Evolutionary conservation across 1,140 invertebrate species (phyloP), one percentile per base, ranked within the genome.

Genomic region (Anastrepha obliqua): DNA sequence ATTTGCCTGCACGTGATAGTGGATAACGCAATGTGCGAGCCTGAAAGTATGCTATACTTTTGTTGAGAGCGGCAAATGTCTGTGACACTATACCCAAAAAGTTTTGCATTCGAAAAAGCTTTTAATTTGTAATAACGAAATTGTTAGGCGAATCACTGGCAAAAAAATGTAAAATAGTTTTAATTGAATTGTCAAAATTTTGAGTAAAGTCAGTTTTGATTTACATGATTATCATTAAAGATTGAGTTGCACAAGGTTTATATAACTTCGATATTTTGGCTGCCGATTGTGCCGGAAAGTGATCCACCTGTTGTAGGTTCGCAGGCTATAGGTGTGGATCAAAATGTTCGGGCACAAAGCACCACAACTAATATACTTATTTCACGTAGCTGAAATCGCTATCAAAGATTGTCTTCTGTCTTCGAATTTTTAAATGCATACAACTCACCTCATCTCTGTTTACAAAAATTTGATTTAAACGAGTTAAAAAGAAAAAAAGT

Each of bases 151-250:
- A 47, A 74, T 74, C 39, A 17, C 39, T 44, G 9, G 74, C 29
- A 55, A 55, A 55, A 55, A 55, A 55, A 11, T 55, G 2, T 11
- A 8, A 51, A 29, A 81, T 47, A 81, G 55, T 5, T 55, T 81
- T 74, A 74, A 74, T 74, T 74, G 67, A 81, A 81, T 81, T 81
- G 44, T 81, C 74, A 81, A 81, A 81, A 81, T 81, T 51, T 81
- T 51, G 20, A 81, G 13, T 64, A 44, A 74, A 74, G 44, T 74
- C 44, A 39, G 70, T 9, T 51, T 15, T 51, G 74, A 81, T 81
- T 81, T 55, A 55, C 7, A 55, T 51, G 51, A 55, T 81, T 81
- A 81, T 42, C 74, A 51, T 9, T 55, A 20, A 39, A 5, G 47
- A 81, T 4, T 55, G 47, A 81, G 74, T 81, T 81, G 15, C 17